These are phyloP conservation scores for Tinea pellionella DNA, from an alignment of 2,888 invertebrate species.

Conservation along the genomic window DNA sequence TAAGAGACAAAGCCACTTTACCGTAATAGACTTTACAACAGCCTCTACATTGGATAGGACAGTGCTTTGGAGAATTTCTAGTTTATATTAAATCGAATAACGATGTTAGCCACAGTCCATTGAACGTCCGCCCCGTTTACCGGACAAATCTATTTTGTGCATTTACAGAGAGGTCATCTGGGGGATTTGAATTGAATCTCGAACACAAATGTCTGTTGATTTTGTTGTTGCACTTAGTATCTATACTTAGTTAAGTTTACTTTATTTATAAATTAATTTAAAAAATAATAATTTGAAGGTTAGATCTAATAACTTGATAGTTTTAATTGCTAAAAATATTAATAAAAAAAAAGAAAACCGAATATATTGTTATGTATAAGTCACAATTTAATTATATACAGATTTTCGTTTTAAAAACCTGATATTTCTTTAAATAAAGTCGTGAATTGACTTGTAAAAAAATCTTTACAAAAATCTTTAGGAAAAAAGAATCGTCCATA, in stretches of 20 bases:
- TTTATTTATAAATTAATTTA: not conserved
- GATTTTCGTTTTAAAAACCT: no score
- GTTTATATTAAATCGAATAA: conserved; percentile 11
- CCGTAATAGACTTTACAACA: not conserved
- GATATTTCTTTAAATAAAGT: no score
- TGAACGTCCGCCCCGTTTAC: conserved; percentile 9
- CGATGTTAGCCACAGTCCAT: conserved; percentile 8
- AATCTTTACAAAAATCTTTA: not conserved
- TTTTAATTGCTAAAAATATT: no score
- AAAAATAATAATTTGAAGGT: no score
- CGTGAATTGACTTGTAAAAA: no score
- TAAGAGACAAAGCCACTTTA: not conserved
- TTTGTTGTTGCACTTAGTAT: not conserved
- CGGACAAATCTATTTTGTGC: conserved; percentile 10
- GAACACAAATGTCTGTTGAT: conserved; percentile 5
- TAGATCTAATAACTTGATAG: no score
- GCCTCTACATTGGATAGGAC: conserved; percentile 1
- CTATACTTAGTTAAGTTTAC: not conserved
- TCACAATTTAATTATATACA: no score
- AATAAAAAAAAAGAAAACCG: no score
- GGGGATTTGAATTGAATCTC: conserved; percentile 8
- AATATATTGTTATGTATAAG: no score
- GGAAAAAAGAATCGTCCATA: not conserved
- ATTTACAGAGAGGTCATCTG: conserved; percentile 10
- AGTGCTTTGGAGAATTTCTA: conserved; percentile 2